Conservation (phyloP, 2,113 vertebrate genomes). For the Glareola pratincola region DNA sequence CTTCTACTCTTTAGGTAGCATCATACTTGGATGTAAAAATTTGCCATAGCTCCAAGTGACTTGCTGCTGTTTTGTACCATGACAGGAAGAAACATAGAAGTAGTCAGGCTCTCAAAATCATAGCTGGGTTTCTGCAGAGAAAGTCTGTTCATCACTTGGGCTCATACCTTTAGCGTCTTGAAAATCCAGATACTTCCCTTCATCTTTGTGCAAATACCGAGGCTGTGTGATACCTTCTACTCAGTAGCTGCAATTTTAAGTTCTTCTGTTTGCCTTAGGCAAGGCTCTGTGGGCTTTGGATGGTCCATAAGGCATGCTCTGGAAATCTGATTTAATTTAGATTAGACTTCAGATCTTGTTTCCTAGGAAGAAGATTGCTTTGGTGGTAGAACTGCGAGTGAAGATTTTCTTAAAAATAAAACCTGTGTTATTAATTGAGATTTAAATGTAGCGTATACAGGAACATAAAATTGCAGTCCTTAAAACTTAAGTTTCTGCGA, state of each 20-base stretch:
- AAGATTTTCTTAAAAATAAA: neutral
- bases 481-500: neutral
- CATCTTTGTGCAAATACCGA: neutral
- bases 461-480: neutral
- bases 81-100: neutral
- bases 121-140: neutral
- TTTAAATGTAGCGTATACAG: neutral
- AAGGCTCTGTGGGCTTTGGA: neutral
- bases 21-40: neutral
- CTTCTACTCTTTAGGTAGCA: neutral
- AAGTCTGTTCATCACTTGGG: neutral
- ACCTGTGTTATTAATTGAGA: neutral
- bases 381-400: neutral
- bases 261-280: neutral
- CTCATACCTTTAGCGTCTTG: neutral
- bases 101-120: neutral
- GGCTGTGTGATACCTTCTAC: neutral
- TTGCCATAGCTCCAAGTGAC: neutral
- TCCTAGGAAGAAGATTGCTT: neutral
- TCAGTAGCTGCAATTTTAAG: neutral
- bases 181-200: neutral
- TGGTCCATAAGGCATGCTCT: accelerated
- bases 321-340: neutral
- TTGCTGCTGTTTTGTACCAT: neutral
- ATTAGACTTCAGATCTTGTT: neutral